Evolutionary conservation across 2,797 vertebrate species (phyloP).

Genomic region (Myotis planiceps): DNA sequence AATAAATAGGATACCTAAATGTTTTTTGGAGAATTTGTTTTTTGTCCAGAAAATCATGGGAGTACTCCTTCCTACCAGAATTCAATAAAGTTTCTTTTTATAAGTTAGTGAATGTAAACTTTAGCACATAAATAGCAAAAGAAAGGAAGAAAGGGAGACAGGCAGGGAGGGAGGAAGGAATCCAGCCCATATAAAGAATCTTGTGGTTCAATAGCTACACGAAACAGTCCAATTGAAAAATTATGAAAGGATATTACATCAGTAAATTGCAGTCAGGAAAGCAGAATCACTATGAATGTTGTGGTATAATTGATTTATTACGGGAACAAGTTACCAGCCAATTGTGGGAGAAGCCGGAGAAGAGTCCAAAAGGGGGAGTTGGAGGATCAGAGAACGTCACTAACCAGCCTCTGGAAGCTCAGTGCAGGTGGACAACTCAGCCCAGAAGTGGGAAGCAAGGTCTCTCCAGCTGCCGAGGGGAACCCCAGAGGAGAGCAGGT

Average conservation of each 20-base stretch:
- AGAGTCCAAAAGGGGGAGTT: background rate
- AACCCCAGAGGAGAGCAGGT: constrained; percentile 10
- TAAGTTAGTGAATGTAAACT: constrained; percentile 29
- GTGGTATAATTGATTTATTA: background rate
- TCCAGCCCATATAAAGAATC: background rate
- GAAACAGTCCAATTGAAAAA: background rate
- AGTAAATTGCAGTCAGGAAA: constrained; percentile 15
- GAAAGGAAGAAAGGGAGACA: background rate
- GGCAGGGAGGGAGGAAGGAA: background rate
- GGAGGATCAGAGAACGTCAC: background rate
- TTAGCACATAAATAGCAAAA: background rate
- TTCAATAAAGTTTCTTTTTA: background rate
- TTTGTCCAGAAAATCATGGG: background rate
- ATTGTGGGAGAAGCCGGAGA: background rate
- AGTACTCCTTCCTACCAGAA: background rate
- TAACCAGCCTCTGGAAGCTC: background rate
- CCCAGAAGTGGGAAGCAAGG: background rate
- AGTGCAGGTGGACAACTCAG: background rate
- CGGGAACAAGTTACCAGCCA: background rate
- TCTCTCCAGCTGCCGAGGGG: background rate
- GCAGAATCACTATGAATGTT: background rate
- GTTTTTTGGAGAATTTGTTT: background rate
- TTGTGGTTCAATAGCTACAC: background rate
- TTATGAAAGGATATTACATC: background rate
- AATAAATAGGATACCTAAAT: background rate